Evolutionary conservation across 2,797 vertebrate genomes (phyloP).

Genomic region (Masticophis lateralis): DNA sequence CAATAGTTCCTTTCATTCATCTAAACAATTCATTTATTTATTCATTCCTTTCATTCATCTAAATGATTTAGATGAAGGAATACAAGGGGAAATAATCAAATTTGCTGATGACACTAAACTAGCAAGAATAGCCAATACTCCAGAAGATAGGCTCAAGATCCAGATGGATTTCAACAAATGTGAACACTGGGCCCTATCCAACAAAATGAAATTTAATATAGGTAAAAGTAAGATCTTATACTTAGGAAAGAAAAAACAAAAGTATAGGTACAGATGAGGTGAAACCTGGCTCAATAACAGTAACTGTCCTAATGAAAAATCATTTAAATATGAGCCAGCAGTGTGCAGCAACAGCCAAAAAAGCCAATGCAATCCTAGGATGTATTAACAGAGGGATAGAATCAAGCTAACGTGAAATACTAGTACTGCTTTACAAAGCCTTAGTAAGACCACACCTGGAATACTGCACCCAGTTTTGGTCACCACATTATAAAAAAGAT

Average conservation of each 20-base stretch:
- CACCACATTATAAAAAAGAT: neutral
- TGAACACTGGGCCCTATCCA: neutral
- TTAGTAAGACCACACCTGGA: neutral
- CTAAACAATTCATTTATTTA: neutral
- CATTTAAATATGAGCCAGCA: neutral
- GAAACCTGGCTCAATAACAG: neutral
- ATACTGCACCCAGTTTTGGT: neutral
- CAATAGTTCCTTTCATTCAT: slow-evolving; percentile 48
- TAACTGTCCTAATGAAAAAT: neutral
- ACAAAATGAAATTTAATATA: neutral
- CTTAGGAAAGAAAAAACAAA: neutral
- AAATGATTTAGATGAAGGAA: neutral
- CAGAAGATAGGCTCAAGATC: neutral
- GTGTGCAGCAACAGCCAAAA: neutral
- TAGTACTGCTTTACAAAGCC: neutral
- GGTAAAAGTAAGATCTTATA: neutral
- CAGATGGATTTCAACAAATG: neutral
- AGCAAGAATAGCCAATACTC: neutral
- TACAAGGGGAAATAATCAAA: neutral
- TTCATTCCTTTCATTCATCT: neutral
- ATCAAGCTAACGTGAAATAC: neutral
- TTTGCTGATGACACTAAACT: neutral
- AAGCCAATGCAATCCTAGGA: neutral
- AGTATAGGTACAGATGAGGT: neutral
- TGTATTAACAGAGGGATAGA: neutral